Evolutionary conservation across 2,797 vertebrate genomes (phyloP).

Genomic region (Adrianichthys oophorus): DNA sequence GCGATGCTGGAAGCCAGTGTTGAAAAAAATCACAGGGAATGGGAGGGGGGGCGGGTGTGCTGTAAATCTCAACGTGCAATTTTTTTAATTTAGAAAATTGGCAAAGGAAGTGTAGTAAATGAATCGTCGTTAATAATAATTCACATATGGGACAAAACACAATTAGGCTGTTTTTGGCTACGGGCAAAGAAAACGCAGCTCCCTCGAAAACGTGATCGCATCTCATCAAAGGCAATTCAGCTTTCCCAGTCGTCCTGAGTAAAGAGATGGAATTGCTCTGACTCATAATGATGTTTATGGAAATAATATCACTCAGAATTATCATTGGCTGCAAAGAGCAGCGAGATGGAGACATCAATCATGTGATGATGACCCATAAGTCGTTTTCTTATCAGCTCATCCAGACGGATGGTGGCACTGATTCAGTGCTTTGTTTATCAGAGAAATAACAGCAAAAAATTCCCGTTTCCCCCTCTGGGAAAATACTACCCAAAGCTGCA

Average conservation of each 20-base stretch:
- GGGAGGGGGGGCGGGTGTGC: conserved; percentile 30
- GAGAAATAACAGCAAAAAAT: conserved; percentile 40
- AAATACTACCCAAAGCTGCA: conserved; percentile 32
- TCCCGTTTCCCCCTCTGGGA: conserved; percentile 43
- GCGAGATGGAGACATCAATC: conserved; percentile 60
- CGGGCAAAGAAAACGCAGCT: conserved; percentile 67
- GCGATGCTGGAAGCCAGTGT: conserved; percentile 72
- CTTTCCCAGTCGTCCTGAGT: conserved; percentile 70
- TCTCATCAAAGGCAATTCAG: conserved; percentile 77
- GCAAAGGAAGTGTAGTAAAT: conserved; percentile 82
- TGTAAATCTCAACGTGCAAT: conserved; percentile 77
- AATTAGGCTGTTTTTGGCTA: conserved; percentile 78
- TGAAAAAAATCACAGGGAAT: conserved; percentile 42
- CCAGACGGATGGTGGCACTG: conserved; percentile 30
- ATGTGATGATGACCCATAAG: conserved; percentile 45
- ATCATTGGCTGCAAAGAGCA: conserved; percentile 55
- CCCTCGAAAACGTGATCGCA: conserved; percentile 72
- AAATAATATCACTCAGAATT: conserved; percentile 70
- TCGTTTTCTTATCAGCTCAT: conserved; percentile 57
- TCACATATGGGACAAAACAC: conserved; percentile 80
- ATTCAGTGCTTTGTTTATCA: conserved; percentile 40
- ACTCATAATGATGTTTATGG: conserved; percentile 70
- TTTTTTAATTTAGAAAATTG: conserved; percentile 82
- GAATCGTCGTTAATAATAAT: conserved; percentile 83
- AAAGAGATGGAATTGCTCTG: conserved; percentile 53